Evolutionary conservation across 2,797 vertebrate species (phyloP).

Genomic region (Helicolenus hilgendorfi): DNA sequence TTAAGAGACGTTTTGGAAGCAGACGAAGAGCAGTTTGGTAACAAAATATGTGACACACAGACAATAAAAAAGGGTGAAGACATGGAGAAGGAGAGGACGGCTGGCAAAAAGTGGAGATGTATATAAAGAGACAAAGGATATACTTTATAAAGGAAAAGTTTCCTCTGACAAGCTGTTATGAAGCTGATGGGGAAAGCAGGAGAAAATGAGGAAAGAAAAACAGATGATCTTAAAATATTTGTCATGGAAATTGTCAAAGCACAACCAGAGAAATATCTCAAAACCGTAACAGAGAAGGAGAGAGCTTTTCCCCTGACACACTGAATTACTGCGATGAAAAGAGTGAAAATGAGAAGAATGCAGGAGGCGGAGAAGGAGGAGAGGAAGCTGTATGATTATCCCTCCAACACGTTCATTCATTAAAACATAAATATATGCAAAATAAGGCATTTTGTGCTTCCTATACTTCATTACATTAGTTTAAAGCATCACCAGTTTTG

Average conservation of each 20-base stretch:
- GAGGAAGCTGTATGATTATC: not conserved
- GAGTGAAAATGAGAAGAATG: not conserved
- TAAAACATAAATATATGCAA: constrained; percentile 8
- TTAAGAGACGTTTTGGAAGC: not conserved
- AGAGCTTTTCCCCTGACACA: constrained; percentile 20
- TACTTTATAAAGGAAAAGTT: not conserved
- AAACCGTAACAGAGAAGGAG: constrained; percentile 9
- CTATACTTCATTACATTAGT: constrained; percentile 1
- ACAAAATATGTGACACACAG: not conserved
- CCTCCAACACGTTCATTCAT: not conserved
- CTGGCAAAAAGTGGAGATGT: not conserved
- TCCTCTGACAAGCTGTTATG: not conserved
- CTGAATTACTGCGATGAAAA: not conserved
- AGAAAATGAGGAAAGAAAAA: not conserved
- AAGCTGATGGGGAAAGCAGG: not conserved
- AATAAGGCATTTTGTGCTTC: not conserved
- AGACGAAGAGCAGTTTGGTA: not conserved
- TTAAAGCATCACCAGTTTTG: constrained; percentile 19
- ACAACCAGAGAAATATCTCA: not conserved
- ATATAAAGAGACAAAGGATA: not conserved
- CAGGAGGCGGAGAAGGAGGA: not conserved
- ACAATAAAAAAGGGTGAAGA: not conserved
- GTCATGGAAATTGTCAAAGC: not conserved
- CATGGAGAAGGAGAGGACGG: too few species aligned
- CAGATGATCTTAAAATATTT: not conserved